These are phyloP conservation scores for Pissodes strobi DNA, from an alignment of 1,140 invertebrate genomes.

Conservation along the genomic window DNA sequence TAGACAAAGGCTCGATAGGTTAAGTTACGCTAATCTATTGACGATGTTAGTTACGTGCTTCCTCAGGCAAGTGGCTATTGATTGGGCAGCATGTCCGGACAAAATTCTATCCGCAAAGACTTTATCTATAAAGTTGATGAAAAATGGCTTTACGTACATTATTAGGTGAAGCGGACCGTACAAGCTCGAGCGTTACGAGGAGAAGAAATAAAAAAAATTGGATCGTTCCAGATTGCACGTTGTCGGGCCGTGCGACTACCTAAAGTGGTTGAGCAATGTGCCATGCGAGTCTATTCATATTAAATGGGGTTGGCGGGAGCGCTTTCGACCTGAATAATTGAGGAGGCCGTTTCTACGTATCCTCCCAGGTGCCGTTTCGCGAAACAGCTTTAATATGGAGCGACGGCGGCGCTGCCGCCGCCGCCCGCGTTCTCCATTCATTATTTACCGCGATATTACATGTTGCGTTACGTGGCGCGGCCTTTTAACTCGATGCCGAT, in stretches of 20 bases:
- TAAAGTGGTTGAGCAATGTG: conserved; percentile 44
- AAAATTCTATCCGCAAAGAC: too few species aligned
- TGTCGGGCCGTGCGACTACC: conserved; percentile 12
- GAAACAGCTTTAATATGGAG: conserved; percentile 26
- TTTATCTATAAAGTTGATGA: too few species aligned
- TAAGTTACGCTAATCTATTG: too few species aligned
- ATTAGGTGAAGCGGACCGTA: too few species aligned
- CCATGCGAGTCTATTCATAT: conserved; percentile 52
- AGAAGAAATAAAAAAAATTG: not conserved
- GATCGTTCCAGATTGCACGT: not conserved
- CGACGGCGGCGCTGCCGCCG: conserved; percentile 3
- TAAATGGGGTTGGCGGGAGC: conserved; percentile 52
- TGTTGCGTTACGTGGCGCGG: conserved; percentile 40
- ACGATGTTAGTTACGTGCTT: too few species aligned
- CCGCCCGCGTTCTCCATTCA: conserved; percentile 22
- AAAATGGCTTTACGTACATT: too few species aligned
- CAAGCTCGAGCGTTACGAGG: too few species aligned
- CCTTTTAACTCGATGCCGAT: conserved; percentile 34
- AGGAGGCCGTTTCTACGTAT: conserved; percentile 43
- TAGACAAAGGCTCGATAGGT: too few species aligned
- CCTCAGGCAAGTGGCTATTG: too few species aligned
- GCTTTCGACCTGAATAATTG: conserved; percentile 52
- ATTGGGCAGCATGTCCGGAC: too few species aligned
- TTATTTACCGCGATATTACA: conserved; percentile 47
- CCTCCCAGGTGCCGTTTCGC: conserved; percentile 51